These are phyloP conservation scores for Gandaritis pyraliata DNA, from an alignment of 2,888 invertebrate species.

Conservation along the genomic window DNA sequence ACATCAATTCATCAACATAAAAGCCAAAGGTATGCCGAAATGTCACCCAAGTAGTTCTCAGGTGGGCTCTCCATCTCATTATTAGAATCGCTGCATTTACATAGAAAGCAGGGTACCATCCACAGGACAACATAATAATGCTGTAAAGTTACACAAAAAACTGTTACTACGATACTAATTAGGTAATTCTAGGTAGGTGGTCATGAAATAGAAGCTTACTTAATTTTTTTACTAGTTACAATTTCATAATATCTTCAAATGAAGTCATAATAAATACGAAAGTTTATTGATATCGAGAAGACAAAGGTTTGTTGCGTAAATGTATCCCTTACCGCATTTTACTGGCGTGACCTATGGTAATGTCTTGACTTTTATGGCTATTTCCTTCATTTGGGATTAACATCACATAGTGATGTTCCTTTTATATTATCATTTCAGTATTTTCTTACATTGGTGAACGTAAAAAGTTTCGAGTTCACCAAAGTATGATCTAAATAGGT, in stretches of 20 bases:
- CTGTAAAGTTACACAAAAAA: background rate
- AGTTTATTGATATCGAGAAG: too few species aligned
- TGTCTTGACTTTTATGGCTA: slow-evolving; percentile 20
- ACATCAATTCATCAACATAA: slow-evolving; percentile 11
- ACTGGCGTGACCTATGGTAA: slow-evolving; percentile 22
- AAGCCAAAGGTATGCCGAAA: background rate
- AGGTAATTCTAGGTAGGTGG: too few species aligned
- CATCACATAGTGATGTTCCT: slow-evolving; percentile 12
- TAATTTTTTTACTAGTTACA: too few species aligned
- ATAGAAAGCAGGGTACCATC: slow-evolving; percentile 3
- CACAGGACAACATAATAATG: too few species aligned
- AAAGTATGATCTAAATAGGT: too few species aligned
- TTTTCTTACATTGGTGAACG: background rate
- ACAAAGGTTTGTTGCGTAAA: background rate
- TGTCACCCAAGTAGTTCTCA: slow-evolving; percentile 8
- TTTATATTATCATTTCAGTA: background rate
- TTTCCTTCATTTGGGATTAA: slow-evolving; percentile 18
- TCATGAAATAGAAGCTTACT: too few species aligned
- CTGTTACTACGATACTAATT: too few species aligned
- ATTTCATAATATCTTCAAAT: too few species aligned
- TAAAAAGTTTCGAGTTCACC: too few species aligned
- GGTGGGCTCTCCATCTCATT: slow-evolving; percentile 15
- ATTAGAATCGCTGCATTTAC: slow-evolving; percentile 1
- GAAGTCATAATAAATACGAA: too few species aligned
- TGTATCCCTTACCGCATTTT: slow-evolving; percentile 12